These are phyloP conservation scores for Mustela lutreola DNA, from an alignment of 2,113 vertebrate species.

Conservation along the genomic window DNA sequence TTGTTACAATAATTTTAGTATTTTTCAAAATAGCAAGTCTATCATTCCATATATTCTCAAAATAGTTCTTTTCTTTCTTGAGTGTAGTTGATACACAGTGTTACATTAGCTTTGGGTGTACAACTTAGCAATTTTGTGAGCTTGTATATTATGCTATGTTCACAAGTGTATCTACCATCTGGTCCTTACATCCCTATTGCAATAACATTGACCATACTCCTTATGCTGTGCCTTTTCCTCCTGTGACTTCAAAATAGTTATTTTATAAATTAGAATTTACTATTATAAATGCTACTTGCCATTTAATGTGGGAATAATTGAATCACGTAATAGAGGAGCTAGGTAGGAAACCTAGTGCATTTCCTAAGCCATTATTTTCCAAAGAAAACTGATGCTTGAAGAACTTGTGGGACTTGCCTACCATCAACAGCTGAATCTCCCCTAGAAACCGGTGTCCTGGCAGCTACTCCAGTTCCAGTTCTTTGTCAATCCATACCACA, in stretches of 20 bases:
- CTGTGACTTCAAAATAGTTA: neutral
- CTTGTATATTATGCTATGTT: neutral
- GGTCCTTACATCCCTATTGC: neutral
- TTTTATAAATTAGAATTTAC: neutral
- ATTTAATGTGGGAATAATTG: neutral
- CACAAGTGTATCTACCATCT: neutral
- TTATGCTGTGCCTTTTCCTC: neutral
- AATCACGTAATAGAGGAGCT: neutral
- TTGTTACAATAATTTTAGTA: neutral
- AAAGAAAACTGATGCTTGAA: neutral
- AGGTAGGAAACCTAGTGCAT: neutral
- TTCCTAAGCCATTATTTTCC: constrained; percentile 39
- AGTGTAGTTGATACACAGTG: neutral
- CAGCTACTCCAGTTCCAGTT: neutral
- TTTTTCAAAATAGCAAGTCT: constrained; percentile 5
- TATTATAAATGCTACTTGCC: neutral
- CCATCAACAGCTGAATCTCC: neutral
- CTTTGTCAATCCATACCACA: neutral
- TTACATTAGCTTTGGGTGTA: neutral
- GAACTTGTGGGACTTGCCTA: neutral
- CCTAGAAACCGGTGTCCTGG: neutral
- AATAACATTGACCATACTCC: neutral
- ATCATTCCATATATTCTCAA: neutral
- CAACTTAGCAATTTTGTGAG: neutral
- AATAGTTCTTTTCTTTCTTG: neutral